These are phyloP conservation scores for Apotomis capreana DNA, from an alignment of 2,888 invertebrate genomes.

Conservation along the genomic window DNA sequence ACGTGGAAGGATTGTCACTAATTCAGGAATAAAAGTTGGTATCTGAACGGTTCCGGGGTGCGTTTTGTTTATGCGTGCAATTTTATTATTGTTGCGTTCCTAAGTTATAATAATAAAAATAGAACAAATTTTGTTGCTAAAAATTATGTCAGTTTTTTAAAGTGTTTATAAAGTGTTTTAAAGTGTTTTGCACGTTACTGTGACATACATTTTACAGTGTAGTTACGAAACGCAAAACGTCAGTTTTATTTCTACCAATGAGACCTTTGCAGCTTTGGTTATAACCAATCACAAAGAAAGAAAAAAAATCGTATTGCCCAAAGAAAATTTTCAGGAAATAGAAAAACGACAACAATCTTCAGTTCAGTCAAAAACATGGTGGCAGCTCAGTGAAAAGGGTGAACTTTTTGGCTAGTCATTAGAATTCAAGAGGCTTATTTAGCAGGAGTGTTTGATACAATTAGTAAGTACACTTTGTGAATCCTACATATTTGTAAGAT, in stretches of 20 bases:
- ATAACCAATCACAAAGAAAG: conserved; percentile 5
- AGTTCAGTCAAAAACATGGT: conserved; percentile 73
- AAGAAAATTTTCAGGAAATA: conserved; percentile 33
- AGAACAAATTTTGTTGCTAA: no score
- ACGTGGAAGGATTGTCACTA: background rate
- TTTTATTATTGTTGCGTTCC: background rate
- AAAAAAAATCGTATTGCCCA: background rate
- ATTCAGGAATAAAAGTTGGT: background rate
- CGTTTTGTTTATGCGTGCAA: background rate
- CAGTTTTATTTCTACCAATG: conserved; percentile 16
- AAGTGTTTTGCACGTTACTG: no score
- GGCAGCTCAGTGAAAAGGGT: conserved; percentile 78
- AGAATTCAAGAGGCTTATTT: conserved; percentile 76
- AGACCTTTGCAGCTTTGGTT: background rate
- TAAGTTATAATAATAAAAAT: no score
- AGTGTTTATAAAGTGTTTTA: no score
- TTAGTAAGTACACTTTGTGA: conserved; percentile 64
- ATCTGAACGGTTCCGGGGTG: background rate
- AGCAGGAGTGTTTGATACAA: conserved; percentile 82
- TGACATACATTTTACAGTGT: no score
- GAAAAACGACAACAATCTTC: conserved; percentile 44
- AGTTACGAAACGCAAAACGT: conserved; percentile 17
- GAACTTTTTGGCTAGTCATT: conserved; percentile 73
- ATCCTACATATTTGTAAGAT: conserved; percentile 31
- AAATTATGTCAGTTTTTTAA: no score